Evolutionary conservation across 2,113 vertebrate genomes (phyloP), one percentile per base, ranked within the genome.

Genomic region (Abramis brama): DNA sequence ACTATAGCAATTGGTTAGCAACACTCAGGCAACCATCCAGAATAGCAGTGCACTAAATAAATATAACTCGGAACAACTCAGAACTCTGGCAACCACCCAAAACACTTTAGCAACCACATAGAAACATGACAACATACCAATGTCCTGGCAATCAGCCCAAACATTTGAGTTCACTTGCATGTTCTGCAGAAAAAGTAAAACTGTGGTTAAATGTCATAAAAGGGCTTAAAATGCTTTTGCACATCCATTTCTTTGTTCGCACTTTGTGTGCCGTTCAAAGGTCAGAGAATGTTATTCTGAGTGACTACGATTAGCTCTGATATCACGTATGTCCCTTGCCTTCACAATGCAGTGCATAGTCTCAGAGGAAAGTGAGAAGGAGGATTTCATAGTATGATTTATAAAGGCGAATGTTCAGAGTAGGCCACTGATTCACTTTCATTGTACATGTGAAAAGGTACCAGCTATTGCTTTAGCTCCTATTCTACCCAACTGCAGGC

Each of bases 361-460:
- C 25, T 82, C 25, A 33, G 33, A 82, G 39, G 60, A 52, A 23
- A 50, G 25, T 68, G 25, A 52, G 43, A 17, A 79, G 33, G 39
- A 50, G 25, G 36, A 82, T 82, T 82, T 23, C 19, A 47, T 23
- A 2, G 57, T 27, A 25, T 80, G 59, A 62, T 80, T 80, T 80
- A 45, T 80, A 25, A 80, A 80, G 59, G 55, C 45, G 36, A 80
- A 64, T 27, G 57, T 80, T 64, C 57, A 25, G 36, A 10, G 23
- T 25, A 27, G 36, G 60, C 39, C 39, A 80, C 39, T 64, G 79
- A 64, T 39, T 66, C n/a, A 6, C 59, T 81, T 81, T 66, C 27
- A 52, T 52, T 82, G 11, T 36, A 52, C 62, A 68, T 50, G 33
- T 39, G 57, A 85, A 79, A 87, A 84, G n/a, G 68, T 33, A 47